Conservation (phyloP, 2,113 vertebrate species). For the Prunella fulvescens region DNA sequence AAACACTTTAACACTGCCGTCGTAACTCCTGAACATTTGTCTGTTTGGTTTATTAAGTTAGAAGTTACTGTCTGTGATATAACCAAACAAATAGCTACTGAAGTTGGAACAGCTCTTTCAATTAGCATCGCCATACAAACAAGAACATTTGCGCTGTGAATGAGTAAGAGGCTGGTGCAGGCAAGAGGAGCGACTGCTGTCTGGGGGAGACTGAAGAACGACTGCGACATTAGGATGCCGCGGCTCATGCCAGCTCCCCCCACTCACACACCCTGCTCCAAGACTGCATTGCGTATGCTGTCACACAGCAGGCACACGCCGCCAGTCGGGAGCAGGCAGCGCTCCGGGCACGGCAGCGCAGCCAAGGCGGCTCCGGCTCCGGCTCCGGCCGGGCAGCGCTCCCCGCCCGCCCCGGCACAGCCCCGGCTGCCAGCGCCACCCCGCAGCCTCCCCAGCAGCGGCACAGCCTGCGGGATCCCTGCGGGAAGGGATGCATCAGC, state of each 20-base stretch:
- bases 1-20: not conserved
- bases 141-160: not conserved
- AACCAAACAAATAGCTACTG: constrained; percentile 33
- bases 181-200: not conserved
- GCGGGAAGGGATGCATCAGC: accelerated
- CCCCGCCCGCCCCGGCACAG: accelerated
- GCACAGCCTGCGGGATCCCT: accelerated
- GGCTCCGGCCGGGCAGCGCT: too few relatives aligned
- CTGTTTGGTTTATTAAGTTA: constrained; percentile 44
- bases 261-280: not conserved
- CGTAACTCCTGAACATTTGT: not conserved
- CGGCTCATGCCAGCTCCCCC: not conserved
- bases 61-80: constrained; percentile 20
- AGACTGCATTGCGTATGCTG: not conserved
- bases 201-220: constrained; percentile 19
- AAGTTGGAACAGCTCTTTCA: constrained; percentile 31
- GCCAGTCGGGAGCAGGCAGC: not conserved
- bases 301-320: not conserved
- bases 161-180: constrained; percentile 19
- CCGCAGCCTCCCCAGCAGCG: not conserved
- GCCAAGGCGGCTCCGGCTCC: too few relatives aligned
- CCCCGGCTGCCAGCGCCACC: not conserved
- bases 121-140: constrained; percentile 18
- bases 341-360: too few relatives aligned
- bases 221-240: not conserved